Percentiles rank a stretch among this genome's conserved stretches.
phyloP scores from a whole-genome alignment of 2,888 invertebrate genomes.

The Rhagophthalmus giganteus region DNA sequence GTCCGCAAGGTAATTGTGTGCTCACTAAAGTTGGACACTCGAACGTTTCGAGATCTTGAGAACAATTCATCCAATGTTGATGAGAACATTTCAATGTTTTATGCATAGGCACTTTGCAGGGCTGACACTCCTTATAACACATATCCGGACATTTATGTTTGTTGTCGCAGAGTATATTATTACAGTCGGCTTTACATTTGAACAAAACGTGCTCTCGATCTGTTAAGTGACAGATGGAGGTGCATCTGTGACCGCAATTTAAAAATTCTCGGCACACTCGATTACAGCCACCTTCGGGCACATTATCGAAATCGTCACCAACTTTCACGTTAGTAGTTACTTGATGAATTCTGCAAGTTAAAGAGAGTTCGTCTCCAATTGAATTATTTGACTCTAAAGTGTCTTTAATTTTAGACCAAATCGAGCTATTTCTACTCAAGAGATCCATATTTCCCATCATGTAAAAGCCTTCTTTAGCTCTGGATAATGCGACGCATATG shows the following conservation, averaged over 20 bases:
- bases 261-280: constrained; percentile 39
- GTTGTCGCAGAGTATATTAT: constrained; percentile 57
- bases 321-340: constrained; percentile 51
- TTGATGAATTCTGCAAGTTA: constrained; percentile 61
- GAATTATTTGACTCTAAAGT: constrained; percentile 58
- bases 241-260: constrained; percentile 67
- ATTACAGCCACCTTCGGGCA: constrained; percentile 59
- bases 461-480: constrained; percentile 72
- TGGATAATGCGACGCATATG: constrained; percentile 76
- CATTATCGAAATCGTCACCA: constrained; percentile 55
- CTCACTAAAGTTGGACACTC: constrained; percentile 44
- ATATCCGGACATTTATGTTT: constrained; percentile 58
- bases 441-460: constrained; percentile 73
- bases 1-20: constrained; percentile 33
- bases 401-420: constrained; percentile 62
- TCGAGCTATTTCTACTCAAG: constrained; percentile 46
- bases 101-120: constrained; percentile 54
- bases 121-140: constrained; percentile 57
- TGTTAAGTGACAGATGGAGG: constrained; percentile 62
- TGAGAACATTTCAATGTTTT: constrained; percentile 60
- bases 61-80: constrained; percentile 54
- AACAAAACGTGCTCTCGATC: constrained; percentile 59
- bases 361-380: constrained; percentile 58
- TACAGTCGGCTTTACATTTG: constrained; percentile 58
- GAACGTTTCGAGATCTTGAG: constrained; percentile 53